These are phyloP conservation scores for Sycophila texana DNA, from an alignment of 2,888 invertebrate genomes.

Conservation along the genomic window DNA sequence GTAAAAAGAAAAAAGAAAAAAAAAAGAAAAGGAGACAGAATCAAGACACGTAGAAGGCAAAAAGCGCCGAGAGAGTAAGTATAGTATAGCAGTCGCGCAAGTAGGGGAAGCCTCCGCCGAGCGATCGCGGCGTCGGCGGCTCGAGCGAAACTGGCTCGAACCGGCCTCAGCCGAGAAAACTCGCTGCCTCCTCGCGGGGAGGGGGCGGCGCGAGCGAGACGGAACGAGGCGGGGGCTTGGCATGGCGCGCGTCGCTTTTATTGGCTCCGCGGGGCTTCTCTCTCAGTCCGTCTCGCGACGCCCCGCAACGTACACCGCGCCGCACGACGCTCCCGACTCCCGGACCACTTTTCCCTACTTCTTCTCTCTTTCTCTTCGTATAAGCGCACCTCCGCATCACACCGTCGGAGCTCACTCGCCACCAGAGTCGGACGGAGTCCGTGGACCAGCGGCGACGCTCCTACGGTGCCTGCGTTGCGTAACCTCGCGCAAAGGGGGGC, in stretches of 20 bases:
- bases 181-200: constrained; percentile 28
- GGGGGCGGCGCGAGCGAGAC: constrained; percentile 11
- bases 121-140: constrained; percentile 15
- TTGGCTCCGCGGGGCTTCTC: constrained; percentile 28
- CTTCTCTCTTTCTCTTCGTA: constrained; percentile 1
- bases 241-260: constrained; percentile 46
- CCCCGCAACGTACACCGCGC: neutral
- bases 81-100: constrained; percentile 5
- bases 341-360: neutral
- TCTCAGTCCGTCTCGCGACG: constrained; percentile 27
- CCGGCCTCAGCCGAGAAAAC: constrained; percentile 66
- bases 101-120: constrained; percentile 14
- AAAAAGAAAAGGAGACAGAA: neutral
- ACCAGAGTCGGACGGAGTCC: neutral
- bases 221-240: constrained; percentile 42
- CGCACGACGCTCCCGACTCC: neutral
- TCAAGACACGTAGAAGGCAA: neutral
- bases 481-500: constrained; percentile 19
- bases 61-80: constrained; percentile 10
- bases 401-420: neutral
- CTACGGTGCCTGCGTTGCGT: neutral
- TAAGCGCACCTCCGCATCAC: neutral
- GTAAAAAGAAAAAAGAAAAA: no score
- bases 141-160: constrained; percentile 68
- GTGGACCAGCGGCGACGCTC: neutral